phyloP scores from a whole-genome alignment of 2,888 invertebrate genomes.

The Lissonota sp. region DNA sequence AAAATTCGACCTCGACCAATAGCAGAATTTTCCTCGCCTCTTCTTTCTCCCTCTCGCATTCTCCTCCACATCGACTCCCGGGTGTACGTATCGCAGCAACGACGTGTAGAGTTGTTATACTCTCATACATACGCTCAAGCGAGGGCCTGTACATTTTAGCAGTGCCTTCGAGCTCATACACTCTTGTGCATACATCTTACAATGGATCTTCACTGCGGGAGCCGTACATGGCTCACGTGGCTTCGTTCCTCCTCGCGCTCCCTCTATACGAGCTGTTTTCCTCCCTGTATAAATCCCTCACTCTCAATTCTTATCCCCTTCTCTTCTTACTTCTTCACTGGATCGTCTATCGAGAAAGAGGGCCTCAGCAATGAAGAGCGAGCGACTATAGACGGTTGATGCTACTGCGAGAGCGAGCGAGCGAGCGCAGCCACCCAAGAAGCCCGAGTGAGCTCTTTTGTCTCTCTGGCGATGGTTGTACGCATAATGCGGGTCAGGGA shows the following conservation, averaged over 20 bases:
- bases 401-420: slow-evolving; percentile 51
- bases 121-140: slow-evolving; percentile 5
- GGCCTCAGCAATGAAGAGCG: slow-evolving; percentile 27
- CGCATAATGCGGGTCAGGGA: slow-evolving; percentile 69
- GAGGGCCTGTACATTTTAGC: slow-evolving; percentile 23
- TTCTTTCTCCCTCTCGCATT: background rate
- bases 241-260: slow-evolving; percentile 41
- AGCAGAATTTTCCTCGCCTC: background rate
- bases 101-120: slow-evolving; percentile 34
- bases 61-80: background rate
- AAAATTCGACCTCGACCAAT: slow-evolving; percentile 53
- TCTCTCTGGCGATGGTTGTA: slow-evolving; percentile 74
- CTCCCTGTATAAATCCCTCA: slow-evolving; percentile 25
- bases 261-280: slow-evolving; percentile 28
- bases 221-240: slow-evolving; percentile 60
- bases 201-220: slow-evolving; percentile 60
- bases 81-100: slow-evolving; percentile 36
- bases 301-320: background rate
- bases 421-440: slow-evolving; percentile 66
- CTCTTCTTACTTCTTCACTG: background rate
- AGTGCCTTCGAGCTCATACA: slow-evolving; percentile 16
- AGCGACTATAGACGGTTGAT: slow-evolving; percentile 51
- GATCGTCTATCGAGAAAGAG: background rate
- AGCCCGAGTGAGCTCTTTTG: slow-evolving; percentile 73
- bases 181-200: slow-evolving; percentile 31